Base-by-base conservation (phyloP, 2,888 invertebrate genomes). In the Stratiomys singularior region DNA sequence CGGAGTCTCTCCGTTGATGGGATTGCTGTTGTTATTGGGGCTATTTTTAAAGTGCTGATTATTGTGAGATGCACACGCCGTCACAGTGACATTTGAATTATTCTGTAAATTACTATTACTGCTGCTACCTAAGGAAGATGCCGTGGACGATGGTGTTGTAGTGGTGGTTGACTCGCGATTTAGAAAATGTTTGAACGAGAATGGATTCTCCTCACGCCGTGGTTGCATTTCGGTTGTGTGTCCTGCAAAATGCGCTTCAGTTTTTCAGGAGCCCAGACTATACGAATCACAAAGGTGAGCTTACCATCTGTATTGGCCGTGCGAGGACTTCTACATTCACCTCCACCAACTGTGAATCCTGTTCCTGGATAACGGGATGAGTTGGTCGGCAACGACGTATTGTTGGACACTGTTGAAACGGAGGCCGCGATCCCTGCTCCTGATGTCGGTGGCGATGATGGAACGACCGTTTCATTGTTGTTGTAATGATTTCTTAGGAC, bases 141-240 rank as follows among this genome's bases (percentile, higher is more conserved):
- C 18, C 28, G 72, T 58, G 9, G 76, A 18, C 27, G 58, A 71
- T 9, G 74, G 13, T 21, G 37, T 44, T 2, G 44, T 21, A 21
- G n/a, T n/a, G 9, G 37, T 37, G 37, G 69, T 30, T n/a, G 52
- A 64, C 82, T 93, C 92, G 82, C 92, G 90, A 84, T 92, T 92
- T 82, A 95, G 86, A 85, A 96, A 96, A 85, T 95, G 95, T 85
- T 95, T 93, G 83, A 96, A 94, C 77, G 95, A 95, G 86, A 95
- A 94, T 1, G 94, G 92, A 86, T 93, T 93, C 82, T 93, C 93
- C 83, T 93, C 93, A 1, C 81, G 80, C 37, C 80, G 80, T 21
- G 78, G 80, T 60, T 79, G 80, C 13, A 80, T 67, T 28, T 80
- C 80, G 11, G n/a, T 58, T 56, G 74, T 74, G 37, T 74, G 60